A percentile compares a stretch with the other conserved stretches of the same genome.
Conservation (phyloP, 2,888 invertebrate genomes). For the Hoplodrina ambigua region DNA sequence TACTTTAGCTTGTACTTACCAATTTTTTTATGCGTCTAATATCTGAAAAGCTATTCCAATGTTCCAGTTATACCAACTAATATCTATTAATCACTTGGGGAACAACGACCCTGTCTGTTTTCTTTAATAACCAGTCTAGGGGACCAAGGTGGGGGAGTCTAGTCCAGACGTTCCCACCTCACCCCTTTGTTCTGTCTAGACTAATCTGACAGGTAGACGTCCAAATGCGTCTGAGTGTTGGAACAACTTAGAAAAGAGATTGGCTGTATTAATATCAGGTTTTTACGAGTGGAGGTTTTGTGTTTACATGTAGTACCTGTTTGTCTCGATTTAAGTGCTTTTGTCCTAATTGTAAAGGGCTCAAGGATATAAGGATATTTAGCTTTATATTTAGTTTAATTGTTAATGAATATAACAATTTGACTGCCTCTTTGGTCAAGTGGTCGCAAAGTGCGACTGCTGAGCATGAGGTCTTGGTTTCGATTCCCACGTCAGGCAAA, state of each 20-base stretch:
- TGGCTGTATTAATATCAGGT: constrained; percentile 1
- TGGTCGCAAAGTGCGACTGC: no score
- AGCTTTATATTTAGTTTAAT: no score
- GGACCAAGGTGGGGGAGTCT: background rate
- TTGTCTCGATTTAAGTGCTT: background rate
- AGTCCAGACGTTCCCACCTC: constrained; percentile 20
- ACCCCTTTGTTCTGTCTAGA: constrained; percentile 61
- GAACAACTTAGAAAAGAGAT: constrained; percentile 31
- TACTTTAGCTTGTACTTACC: constrained; percentile 5
- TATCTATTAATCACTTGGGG: constrained; percentile 29
- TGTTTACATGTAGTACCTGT: background rate
- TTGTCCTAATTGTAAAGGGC: background rate
- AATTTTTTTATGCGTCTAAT: constrained; percentile 18
- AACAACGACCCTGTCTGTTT: constrained; percentile 57
- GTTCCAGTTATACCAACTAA: constrained; percentile 24
- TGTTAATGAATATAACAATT: no score
- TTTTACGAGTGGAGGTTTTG: background rate
- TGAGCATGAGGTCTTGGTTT: no score
- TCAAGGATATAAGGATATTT: background rate
- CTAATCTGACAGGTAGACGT: constrained; percentile 61
- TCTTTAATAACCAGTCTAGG: constrained; percentile 49
- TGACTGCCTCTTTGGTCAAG: no score
- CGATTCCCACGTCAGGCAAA: no score
- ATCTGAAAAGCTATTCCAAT: constrained; percentile 27
- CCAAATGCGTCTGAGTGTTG: constrained; percentile 34